Evolutionary conservation across 2,113 vertebrate species (phyloP), one percentile per base, ranked within the genome.

Genomic region (Gambusia holbrooki): DNA sequence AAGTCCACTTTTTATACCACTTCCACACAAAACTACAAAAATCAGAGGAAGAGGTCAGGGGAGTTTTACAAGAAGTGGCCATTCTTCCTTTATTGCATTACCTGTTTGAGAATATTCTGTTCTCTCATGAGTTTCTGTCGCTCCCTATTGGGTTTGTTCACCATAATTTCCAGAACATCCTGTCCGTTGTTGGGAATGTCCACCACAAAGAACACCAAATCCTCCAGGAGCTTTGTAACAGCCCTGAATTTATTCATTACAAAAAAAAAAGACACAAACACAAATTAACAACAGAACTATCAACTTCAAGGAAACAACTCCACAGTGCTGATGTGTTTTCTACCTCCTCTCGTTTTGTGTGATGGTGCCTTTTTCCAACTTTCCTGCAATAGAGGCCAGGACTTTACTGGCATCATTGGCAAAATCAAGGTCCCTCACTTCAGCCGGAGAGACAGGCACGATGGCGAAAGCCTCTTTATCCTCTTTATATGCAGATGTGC

Each of bases 81-180:
- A 73, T 73, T 69, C 29, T 76, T 71, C n/a, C 14, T 37, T 37
- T 42, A 29, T 66, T 30, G 15, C 30, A 79, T 54, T 42, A 96
- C 98, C 97, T 99, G 98, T 88, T 99, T 99, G 25, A 99, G 96
- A 70, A 99, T 99, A 78, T 99, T 99, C 93, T 99, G 98, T 66
- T 99, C 98, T 48, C 98, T 95, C 98, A 99, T 99, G 69, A 99
- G 95, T 84, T 99, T 99, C 84, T 99, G 98, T 11, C 98, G 92
- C n/a, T 99, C 98, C 66, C 98, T 89, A 85, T 99, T 99, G 14
- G 98, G 98, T 90, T 99, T 99, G 87, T 97, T 97, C 84, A 99
- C 98, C 60, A 97, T 96, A 66, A 99, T 98, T 87, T 99, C 98
- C 0, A 99, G 95, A 19, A 99, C 98, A 0, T 99, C 98, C 82